Base-by-base conservation (phyloP, 2,888 invertebrate genomes). In the Cataglyphis livida region DNA sequence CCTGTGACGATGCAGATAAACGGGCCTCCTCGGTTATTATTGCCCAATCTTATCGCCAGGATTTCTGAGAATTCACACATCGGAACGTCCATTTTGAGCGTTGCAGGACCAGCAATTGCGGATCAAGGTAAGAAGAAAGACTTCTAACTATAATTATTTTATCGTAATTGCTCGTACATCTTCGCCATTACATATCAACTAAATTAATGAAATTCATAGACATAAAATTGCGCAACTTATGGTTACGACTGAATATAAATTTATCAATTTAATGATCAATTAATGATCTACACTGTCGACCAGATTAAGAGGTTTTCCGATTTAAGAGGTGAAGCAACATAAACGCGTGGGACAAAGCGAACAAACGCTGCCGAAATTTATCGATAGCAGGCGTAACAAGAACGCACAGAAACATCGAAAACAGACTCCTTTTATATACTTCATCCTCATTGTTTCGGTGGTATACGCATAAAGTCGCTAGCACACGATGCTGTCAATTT, bases 21-120 rank as follows among this genome's bases (percentile, higher is more conserved):
- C 92, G 96, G 97, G 92, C 97, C 98, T 18, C 98, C 98, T 4
- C 96, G 97, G 89, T 98, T 99, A 93, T 95, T 97, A 66, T 96
- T 97, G 87, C 95, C 97, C 0, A 96, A 96, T 65, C 98, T 98
- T 91, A 96, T 96, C 89, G 97, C 97, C 1, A 97, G 96, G 90
- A 96, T 99, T 12, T 96, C 97, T 86, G 98, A 98, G 95, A 97
- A 97, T 93, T 96, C 97, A 38, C 95, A 96, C 38, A 95, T 97
- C 28, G 98, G 98, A 57, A 97, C 97, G 90, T 96, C 97, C 93
- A 97, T 99, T 2, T 95, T 97, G n/a, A 97, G 97, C 93, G 96
- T 99, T 25, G 95, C 96, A 3, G 98, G 98, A 92, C 96, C 97
- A 15, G 96, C 96, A 32, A 95, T 96, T 91, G 95, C 96, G 28